Percentiles rank a stretch among this genome's conserved stretches.
Conservation (phyloP, 2,797 vertebrate genomes). For the Tapera naevia region DNA sequence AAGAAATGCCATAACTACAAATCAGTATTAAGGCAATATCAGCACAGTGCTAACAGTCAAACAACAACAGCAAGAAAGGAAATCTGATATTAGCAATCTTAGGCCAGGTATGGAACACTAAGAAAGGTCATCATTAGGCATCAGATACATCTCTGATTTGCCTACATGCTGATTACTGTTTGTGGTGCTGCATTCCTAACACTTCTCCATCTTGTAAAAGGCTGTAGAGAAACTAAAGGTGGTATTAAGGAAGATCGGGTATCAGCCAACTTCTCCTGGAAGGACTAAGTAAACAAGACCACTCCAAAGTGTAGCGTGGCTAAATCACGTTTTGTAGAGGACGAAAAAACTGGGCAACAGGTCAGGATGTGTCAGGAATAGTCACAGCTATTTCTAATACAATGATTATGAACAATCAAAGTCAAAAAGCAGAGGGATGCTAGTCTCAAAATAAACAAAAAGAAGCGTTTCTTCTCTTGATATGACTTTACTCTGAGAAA, state of each 20-base stretch:
- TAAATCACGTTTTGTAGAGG: not conserved
- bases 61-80: not conserved
- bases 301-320: not conserved
- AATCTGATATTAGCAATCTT: not conserved
- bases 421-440: not conserved
- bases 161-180: not conserved
- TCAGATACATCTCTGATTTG: not conserved
- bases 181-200: not conserved
- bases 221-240: not conserved
- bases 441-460: not conserved
- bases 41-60: not conserved
- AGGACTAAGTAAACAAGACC: not conserved
- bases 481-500: not conserved
- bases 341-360: not conserved
- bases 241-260: accelerated
- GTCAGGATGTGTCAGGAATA: accelerated
- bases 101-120: not conserved
- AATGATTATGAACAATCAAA: not conserved
- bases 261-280: not conserved
- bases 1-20: not conserved
- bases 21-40: not conserved
- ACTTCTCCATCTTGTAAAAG: not conserved
- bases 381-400: not conserved
- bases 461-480: not conserved
- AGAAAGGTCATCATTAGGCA: not conserved